Percentiles rank a stretch among this genome's conserved stretches.
Evolutionary conservation across 2,888 invertebrate species (phyloP).

Genomic region (Gerris lacustris): DNA sequence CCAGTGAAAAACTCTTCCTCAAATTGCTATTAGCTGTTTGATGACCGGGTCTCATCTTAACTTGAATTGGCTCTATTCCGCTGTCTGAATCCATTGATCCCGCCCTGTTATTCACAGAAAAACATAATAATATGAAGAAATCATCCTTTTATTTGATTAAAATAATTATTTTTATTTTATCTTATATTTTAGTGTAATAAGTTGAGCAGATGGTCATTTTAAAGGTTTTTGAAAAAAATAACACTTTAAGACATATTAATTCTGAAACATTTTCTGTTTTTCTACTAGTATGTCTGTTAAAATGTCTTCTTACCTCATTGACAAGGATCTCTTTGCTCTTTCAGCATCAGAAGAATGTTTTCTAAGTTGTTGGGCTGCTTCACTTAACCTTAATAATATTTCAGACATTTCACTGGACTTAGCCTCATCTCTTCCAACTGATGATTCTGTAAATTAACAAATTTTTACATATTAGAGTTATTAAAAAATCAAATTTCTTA

Average conservation of each 20-base stretch:
- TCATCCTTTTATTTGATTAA: too few species aligned
- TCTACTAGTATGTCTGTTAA: background rate
- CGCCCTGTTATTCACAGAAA: slow-evolving; percentile 34
- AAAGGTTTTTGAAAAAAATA: too few species aligned
- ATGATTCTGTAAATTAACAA: slow-evolving; percentile 38
- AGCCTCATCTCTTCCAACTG: slow-evolving; percentile 37
- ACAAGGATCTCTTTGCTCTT: slow-evolving; percentile 1
- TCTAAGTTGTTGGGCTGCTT: slow-evolving; percentile 58
- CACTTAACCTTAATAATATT: slow-evolving; percentile 51
- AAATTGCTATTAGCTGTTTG: slow-evolving; percentile 44
- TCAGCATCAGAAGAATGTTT: slow-evolving; percentile 33
- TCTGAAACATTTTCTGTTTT: too few species aligned
- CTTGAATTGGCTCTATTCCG: slow-evolving; percentile 37
- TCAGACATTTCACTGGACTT: slow-evolving; percentile 31
- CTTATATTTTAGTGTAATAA: background rate
- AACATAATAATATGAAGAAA: background rate
- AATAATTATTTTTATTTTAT: background rate
- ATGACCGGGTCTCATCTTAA: slow-evolving; percentile 25
- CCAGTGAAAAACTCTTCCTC: slow-evolving; percentile 57
- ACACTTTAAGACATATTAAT: too few species aligned
- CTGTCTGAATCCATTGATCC: slow-evolving; percentile 56
- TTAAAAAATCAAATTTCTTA: background rate
- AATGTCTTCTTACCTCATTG: background rate
- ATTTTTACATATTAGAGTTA: background rate
- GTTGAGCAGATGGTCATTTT: background rate